Base-by-base conservation (phyloP, 2,113 vertebrate genomes). In the Misgurnus anguillicaudatus region DNA sequence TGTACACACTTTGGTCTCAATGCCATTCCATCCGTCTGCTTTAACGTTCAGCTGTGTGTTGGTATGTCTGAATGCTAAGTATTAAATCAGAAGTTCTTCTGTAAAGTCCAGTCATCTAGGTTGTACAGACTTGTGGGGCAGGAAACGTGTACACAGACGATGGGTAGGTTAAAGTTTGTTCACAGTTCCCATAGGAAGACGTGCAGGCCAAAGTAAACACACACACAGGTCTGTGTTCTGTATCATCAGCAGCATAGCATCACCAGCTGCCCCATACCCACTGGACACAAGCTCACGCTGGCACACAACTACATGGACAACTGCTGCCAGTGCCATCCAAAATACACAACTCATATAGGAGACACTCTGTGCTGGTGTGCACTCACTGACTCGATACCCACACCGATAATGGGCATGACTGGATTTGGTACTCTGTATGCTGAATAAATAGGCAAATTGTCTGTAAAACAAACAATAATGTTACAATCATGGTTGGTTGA, bases 291-390 rank as follows among this genome's bases (percentile, higher is more conserved):
- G 70, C 67, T 58, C 48, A 38, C 79, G 60, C 63, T 67, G 70
- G 72, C 79, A 75, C 70, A 75, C 39, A 74, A 58, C 64, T 83
- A 57, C 42, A 77, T 31, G 77, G 63, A 67, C 53, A 53, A 48
- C 60, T 69, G 72, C 13, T 71, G 38, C 17, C 42, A n/a, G 36
- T 76, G 66, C 36, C 77, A 80, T 83, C 77, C 77, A 83, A 84
- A 81, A 78, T 47, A 51, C 60, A 66, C 69, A 82, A 77, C 47
- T 17, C 45, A 24, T 45, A 80, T 68, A 83, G 24, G 76, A 72
- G 82, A 72, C 17, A 45, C 39, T 76, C 75, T 76, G 80, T 77
- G 75, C 24, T 16, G 53, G 38, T n/a, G 19, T 42, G 64, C 47
- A 63, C 62, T 51, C 58, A 24, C 21, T 74, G 77, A 42, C 77